Percentiles rank a stretch among this genome's conserved stretches.
Evolutionary conservation across 2,888 invertebrate genomes (phyloP).

Genomic region (Azorinus chamasolen): DNA sequence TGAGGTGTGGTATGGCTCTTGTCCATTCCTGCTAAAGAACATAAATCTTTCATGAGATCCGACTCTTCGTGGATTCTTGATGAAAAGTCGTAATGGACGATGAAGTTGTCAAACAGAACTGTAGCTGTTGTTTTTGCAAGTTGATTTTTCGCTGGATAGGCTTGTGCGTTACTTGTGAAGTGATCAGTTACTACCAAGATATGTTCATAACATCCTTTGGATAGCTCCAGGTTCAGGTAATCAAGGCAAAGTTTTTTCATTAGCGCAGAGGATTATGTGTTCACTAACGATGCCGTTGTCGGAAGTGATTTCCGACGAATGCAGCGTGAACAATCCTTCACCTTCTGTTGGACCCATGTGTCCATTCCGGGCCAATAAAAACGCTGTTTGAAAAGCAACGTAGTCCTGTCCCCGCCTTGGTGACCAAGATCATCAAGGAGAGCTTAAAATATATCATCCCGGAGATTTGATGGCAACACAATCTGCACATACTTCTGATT

Average conservation of each 20-base stretch:
- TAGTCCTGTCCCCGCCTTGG: too few relatives aligned
- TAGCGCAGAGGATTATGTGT: slow-evolving; percentile 5
- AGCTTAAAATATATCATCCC: slow-evolving; percentile 17
- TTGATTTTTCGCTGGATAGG: slow-evolving; percentile 25
- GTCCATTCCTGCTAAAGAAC: too few relatives aligned
- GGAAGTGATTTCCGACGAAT: neutral
- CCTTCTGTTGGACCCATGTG: neutral
- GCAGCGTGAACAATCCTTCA: slow-evolving; percentile 8
- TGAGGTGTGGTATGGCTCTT: too few relatives aligned
- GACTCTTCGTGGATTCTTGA: slow-evolving; percentile 24
- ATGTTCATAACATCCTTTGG: slow-evolving; percentile 27
- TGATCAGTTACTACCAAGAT: slow-evolving; percentile 36
- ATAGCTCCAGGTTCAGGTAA: slow-evolving; percentile 12
- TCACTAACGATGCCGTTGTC: neutral
- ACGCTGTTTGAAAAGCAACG: too few relatives aligned
- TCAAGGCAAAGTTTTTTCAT: slow-evolving; percentile 34
- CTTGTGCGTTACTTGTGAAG: slow-evolving; percentile 27
- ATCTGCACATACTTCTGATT: too few relatives aligned
- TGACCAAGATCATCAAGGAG: too few relatives aligned
- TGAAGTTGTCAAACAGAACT: slow-evolving; percentile 24
- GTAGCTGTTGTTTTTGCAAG: slow-evolving; percentile 28
- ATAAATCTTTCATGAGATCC: slow-evolving; percentile 7
- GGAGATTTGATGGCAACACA: too few relatives aligned
- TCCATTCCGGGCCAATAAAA: slow-evolving; percentile 33
- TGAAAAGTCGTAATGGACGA: slow-evolving; percentile 33